Conservation (phyloP, 2,797 vertebrate genomes). For the Arctocebus calabarensis region DNA sequence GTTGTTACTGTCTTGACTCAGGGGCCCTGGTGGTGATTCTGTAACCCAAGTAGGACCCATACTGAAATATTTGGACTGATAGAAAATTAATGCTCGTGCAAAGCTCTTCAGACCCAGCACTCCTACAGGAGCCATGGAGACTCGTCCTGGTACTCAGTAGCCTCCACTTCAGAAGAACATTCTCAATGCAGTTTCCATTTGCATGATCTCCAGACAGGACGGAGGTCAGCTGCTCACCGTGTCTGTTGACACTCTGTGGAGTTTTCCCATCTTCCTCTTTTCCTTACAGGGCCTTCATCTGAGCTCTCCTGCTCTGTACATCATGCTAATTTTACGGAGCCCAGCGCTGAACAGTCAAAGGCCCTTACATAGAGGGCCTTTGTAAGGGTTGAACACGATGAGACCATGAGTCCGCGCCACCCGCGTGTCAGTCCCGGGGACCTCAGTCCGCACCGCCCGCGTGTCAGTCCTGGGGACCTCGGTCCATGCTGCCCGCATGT, state of each 20-base stretch:
- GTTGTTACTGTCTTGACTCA: background rate
- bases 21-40: background rate
- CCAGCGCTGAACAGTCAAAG: background rate
- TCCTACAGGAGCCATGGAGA: background rate
- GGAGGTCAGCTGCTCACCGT: background rate
- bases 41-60: background rate
- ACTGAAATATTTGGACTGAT: background rate
- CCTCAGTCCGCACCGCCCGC: too few relatives aligned
- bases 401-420: background rate
- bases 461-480: too few relatives aligned
- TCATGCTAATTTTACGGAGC: background rate
- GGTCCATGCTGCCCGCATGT: too few relatives aligned
- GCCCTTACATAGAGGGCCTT: background rate
- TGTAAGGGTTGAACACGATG: background rate
- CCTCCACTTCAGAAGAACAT: background rate
- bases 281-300: constrained; percentile 12
- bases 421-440: too few relatives aligned
- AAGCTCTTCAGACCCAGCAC: background rate
- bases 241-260: background rate
- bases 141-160: background rate
- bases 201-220: background rate
- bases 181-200: background rate
- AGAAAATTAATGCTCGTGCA: background rate
- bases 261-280: background rate
- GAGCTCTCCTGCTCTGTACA: background rate